Evolutionary conservation across 2,113 vertebrate species (phyloP).

Genomic region (Geococcyx californianus): DNA sequence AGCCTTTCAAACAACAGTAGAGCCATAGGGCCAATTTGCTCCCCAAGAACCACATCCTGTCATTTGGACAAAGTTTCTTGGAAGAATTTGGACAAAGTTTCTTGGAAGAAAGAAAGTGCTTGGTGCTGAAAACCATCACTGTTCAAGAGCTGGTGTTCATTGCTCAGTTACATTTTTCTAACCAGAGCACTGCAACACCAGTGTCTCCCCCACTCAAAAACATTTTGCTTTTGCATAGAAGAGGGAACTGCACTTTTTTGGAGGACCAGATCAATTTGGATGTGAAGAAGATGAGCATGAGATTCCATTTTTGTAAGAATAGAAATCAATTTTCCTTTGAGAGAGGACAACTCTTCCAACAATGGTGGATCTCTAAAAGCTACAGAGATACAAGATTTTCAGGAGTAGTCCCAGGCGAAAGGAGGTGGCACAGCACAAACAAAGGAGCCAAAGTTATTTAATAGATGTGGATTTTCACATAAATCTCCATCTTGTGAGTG

Average conservation of each 20-base stretch:
- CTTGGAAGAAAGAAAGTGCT: background rate
- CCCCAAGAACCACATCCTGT: background rate
- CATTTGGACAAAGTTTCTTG: background rate
- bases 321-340: background rate
- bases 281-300: background rate
- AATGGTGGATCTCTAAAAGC: background rate
- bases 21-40: background rate
- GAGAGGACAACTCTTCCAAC: background rate
- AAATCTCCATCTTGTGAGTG: background rate
- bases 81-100: background rate
- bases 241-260: background rate
- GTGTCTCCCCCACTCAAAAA: background rate
- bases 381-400: background rate
- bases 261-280: background rate
- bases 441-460: background rate
- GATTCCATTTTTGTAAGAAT: background rate
- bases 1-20: background rate
- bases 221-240: background rate
- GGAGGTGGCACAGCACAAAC: background rate
- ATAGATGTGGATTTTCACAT: background rate
- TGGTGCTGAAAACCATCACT: background rate
- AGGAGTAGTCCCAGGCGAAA: background rate
- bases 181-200: background rate
- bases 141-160: background rate
- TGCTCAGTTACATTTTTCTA: background rate